These are phyloP conservation scores for Tinea trinotella DNA, from an alignment of 2,888 invertebrate genomes.

Conservation along the genomic window DNA sequence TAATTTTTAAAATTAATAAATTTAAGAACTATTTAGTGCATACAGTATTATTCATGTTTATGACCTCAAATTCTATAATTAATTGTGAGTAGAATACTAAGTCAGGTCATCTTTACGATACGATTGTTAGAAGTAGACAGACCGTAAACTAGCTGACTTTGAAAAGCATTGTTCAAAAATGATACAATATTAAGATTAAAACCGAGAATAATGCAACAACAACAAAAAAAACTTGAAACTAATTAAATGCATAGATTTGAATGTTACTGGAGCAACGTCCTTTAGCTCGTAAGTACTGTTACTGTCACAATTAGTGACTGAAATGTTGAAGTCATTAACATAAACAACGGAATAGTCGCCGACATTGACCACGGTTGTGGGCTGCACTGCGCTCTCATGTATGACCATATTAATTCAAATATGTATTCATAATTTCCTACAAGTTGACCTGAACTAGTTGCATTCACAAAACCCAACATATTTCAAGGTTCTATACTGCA, in stretches of 20 bases:
- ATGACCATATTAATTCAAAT: constrained; percentile 33
- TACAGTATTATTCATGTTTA: background rate
- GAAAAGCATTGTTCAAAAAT: constrained; percentile 22
- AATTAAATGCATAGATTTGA: background rate
- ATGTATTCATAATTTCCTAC: constrained; percentile 49
- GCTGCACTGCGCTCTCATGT: constrained; percentile 29
- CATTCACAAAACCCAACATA: constrained; percentile 26
- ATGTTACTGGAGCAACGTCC: background rate
- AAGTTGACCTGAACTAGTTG: constrained; percentile 41
- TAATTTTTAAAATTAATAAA: background rate
- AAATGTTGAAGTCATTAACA: constrained; percentile 40
- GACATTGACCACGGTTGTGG: constrained; percentile 50
- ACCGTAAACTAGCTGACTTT: constrained; percentile 31
- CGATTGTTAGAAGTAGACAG: constrained; percentile 25
- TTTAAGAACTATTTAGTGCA: background rate
- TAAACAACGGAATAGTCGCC: constrained; percentile 37
- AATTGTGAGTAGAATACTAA: background rate
- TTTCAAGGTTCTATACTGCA: constrained; percentile 46
- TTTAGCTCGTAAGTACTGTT: constrained; percentile 29
- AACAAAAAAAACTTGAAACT: background rate
- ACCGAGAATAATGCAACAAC: constrained; percentile 1
- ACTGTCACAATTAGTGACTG: constrained; percentile 27
- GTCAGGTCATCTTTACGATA: background rate
- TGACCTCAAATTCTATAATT: background rate
- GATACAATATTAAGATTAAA: background rate